phyloP scores from a whole-genome alignment of 2,113 vertebrate genomes.

The Tachuris rubrigastra region DNA sequence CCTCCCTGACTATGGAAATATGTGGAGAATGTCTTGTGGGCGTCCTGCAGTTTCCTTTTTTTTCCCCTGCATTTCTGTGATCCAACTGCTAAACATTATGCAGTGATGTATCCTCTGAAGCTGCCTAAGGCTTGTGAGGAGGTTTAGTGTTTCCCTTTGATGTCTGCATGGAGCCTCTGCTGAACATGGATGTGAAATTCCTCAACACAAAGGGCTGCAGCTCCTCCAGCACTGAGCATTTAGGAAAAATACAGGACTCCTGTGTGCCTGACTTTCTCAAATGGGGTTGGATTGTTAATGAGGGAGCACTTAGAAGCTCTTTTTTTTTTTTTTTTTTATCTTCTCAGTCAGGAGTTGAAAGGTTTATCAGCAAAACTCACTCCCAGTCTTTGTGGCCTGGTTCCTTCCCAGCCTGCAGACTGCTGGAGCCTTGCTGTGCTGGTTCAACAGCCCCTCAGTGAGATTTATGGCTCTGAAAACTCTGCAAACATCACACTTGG shows the following conservation, averaged over 20 bases:
- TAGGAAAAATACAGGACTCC: not conserved
- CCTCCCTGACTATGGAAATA: conserved; percentile 53
- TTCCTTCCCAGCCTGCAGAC: not conserved
- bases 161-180: not conserved
- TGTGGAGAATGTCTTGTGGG: conserved; percentile 71
- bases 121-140: conserved; percentile 44
- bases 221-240: not conserved
- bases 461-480: not conserved
- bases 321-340: not conserved
- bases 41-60: conserved; percentile 34
- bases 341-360: not conserved
- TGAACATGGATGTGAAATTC: not conserved
- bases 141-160: conserved; percentile 37
- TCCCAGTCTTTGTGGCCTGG: not conserved
- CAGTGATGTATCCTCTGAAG: conserved; percentile 52
- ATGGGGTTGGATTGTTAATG: not conserved
- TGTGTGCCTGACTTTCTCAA: not conserved
- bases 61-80: not conserved
- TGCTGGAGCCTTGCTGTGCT: not conserved
- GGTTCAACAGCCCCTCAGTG: not conserved
- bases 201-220: conserved; percentile 8
- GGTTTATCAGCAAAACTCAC: not conserved
- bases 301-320: not conserved
- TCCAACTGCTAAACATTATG: conserved; percentile 45
- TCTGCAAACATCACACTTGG: not conserved